Percentiles rank a stretch among this genome's conserved stretches.
Evolutionary conservation across 2,797 vertebrate genomes (phyloP).

Genomic region (Benthosema pterotum): DNA sequence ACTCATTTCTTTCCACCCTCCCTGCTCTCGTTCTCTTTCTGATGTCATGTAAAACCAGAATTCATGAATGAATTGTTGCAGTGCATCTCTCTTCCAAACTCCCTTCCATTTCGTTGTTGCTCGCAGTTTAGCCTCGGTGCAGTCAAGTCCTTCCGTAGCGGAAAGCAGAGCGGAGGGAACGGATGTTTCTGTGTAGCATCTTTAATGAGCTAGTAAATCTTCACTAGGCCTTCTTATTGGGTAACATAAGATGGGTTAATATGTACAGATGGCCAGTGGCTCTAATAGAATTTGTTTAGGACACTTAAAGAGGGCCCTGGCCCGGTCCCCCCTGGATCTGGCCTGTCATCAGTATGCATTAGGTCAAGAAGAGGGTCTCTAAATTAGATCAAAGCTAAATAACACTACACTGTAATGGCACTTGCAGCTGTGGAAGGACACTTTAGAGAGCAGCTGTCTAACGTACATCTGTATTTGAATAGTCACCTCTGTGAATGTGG

Average conservation of each 20-base stretch:
- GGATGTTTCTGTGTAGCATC: conserved; percentile 52
- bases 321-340: conserved; percentile 42
- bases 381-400: conserved; percentile 70
- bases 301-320: conserved; percentile 44
- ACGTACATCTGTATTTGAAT: conserved; percentile 42
- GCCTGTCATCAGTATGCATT: conserved; percentile 73
- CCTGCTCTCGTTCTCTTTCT: conserved; percentile 19
- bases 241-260: conserved; percentile 74
- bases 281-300: conserved; percentile 72
- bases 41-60: conserved; percentile 18
- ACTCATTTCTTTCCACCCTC: conserved; percentile 4
- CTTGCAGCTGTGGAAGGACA: conserved; percentile 54
- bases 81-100: conserved; percentile 15
- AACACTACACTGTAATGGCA: conserved; percentile 63
- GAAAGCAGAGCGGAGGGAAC: conserved; percentile 38
- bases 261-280: conserved; percentile 70
- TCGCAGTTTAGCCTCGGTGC: conserved; percentile 21
- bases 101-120: conserved; percentile 13
- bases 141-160: conserved; percentile 30
- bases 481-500: conserved; percentile 18
- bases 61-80: conserved; percentile 24
- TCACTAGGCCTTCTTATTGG: conserved; percentile 72
- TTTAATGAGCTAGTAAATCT: conserved; percentile 77
- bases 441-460: conserved; percentile 43
- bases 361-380: conserved; percentile 59